Conservation (phyloP, 2,888 invertebrate species). For the Aspidapion aeneum region DNA sequence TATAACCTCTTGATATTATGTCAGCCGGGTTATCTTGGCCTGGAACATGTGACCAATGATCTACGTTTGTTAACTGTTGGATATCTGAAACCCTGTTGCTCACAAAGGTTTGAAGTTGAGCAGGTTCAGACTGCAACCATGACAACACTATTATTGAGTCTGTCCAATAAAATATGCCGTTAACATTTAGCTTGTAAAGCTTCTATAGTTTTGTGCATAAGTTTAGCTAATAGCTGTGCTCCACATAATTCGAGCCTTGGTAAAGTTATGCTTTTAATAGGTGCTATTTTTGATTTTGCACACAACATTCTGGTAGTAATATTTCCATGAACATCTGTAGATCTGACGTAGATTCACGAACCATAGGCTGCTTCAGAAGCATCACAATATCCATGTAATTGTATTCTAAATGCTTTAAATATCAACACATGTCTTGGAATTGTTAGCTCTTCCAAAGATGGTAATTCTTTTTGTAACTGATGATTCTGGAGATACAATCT, state of each 20-base stretch:
- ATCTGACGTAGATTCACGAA: background rate
- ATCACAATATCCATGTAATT: slow-evolving; percentile 10
- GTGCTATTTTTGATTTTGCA: no score
- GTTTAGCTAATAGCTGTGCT: slow-evolving; percentile 24
- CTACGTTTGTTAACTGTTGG: slow-evolving; percentile 16
- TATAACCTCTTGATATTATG: no score
- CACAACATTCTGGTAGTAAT: background rate
- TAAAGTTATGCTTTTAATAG: no score
- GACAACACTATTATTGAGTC: slow-evolving; percentile 31
- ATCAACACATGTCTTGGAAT: background rate
- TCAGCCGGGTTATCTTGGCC: slow-evolving; percentile 31
- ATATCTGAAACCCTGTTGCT: slow-evolving; percentile 30
- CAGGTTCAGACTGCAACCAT: slow-evolving; percentile 26
- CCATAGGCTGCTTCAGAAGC: slow-evolving; percentile 4
- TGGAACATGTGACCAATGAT: slow-evolving; percentile 28
- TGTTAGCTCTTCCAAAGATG: background rate
- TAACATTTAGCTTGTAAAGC: no score
- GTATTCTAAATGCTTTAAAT: background rate
- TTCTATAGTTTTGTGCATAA: no score
- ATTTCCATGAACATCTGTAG: background rate
- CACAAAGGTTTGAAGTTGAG: slow-evolving; percentile 31
- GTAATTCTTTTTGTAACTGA: background rate
- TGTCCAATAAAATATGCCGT: slow-evolving; percentile 27
- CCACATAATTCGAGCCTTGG: slow-evolving; percentile 4
- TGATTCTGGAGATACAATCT: background rate